Evolutionary conservation across 2,888 invertebrate genomes (phyloP), one percentile per base, ranked within the genome.

Genomic region (Melipona bicolor): DNA sequence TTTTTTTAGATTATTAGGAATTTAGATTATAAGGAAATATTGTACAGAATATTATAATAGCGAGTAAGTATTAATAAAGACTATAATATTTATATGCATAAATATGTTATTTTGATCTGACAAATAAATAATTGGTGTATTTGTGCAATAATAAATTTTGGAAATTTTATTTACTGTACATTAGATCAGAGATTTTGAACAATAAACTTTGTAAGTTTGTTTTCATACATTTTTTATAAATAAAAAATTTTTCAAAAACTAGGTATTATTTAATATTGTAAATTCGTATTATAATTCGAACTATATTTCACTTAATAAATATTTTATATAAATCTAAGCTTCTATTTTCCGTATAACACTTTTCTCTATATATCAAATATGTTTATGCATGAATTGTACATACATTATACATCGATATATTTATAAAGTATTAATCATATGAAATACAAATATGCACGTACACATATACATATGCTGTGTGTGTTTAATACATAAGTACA

Each of bases 31-130:
- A 74, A n/a, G 5, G 43, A 52, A 24, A 32, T 61, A 54, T 13
- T 68, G 17, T 76, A 62, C n/a, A 68, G 56, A 77, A n/a, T 67
- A 69, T 27, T 54, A 32, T 21, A 49, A 54, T 52, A 52, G 17
- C 54, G 17, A 61, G 11, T 49, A 21, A 17, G 15, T 67, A 67
- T 4, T 67, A 61, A 24, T 67, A 61, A 9, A 52, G 68, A 52
- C 13, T 59, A 13, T 49, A 54, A 62, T 19, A 15, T 54, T 21
- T 21, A 21, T 27, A 43, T 59, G 2, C 2, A 11, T n/a, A 56
- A 6, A 0, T 75, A 75, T 24, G 36, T 67, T 50, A 49, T 74
- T 67, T 61, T 15, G n/a, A 50, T 68, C 17, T 17, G 17, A 15
- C n/a, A 17, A 81, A 36, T 70, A 50, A 32, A 64, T 24, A 64